A percentile compares a stretch with the other conserved stretches of the same genome.
Conservation (phyloP, 2,888 invertebrate species). For the Pasiphila rectangulata region DNA sequence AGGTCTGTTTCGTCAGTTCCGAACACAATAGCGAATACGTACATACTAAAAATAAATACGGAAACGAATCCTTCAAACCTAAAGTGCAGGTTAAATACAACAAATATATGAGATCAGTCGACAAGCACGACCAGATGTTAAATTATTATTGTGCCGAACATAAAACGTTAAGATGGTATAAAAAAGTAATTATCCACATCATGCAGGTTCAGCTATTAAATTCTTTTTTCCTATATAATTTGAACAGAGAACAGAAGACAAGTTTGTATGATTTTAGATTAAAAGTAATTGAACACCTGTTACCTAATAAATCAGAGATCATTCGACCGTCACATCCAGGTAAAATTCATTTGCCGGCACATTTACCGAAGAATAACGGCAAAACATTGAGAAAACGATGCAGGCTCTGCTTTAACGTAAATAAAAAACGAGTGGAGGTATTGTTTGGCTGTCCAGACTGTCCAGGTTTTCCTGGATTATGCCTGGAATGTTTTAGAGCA, state of each 20-base stretch:
- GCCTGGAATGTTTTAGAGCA: constrained; percentile 24
- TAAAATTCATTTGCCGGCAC: constrained; percentile 21
- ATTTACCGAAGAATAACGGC: constrained; percentile 21
- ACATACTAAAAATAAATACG: constrained; percentile 12
- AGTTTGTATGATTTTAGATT: constrained; percentile 23
- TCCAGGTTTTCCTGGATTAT: constrained; percentile 28
- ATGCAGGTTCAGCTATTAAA: constrained; percentile 19
- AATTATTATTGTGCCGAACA: constrained; percentile 9
- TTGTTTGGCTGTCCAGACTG: constrained; percentile 27
- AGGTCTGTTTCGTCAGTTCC: constrained; percentile 8
- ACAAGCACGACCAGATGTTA: constrained; percentile 14
- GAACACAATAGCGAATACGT: constrained; percentile 11
- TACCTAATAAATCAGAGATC: constrained; percentile 21
- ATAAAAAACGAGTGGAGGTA: constrained; percentile 21
- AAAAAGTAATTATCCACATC: constrained; percentile 18
- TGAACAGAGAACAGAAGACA: constrained; percentile 19
- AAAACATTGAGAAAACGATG: constrained; percentile 25
- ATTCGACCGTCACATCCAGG: constrained; percentile 15
- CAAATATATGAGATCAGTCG: constrained; percentile 17
- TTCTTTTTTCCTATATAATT: constrained; percentile 15
- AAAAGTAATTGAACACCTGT: constrained; percentile 20
- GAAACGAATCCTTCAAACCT: constrained; percentile 18
- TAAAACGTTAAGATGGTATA: constrained; percentile 13
- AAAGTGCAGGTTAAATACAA: constrained; percentile 15
- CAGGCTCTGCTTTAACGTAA: constrained; percentile 18